A percentile compares a stretch with the other conserved stretches of the same genome.
These are phyloP conservation scores for Balearica regulorum DNA, from an alignment of 2,797 vertebrate genomes.

Conservation along the genomic window DNA sequence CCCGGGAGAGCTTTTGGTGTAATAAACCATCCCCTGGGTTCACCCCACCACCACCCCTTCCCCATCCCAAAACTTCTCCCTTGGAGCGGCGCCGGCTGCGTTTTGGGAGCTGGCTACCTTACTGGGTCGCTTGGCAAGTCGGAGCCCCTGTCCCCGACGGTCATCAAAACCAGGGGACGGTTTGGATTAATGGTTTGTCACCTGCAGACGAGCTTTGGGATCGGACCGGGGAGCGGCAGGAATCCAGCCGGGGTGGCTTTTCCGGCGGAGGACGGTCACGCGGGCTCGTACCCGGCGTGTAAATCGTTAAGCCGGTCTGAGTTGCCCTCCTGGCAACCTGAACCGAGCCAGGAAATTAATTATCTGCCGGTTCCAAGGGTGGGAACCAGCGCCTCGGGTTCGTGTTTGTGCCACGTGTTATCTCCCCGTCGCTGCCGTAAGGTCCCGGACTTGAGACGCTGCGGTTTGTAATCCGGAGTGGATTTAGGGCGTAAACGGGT, in stretches of 20 bases:
- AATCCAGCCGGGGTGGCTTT: background rate
- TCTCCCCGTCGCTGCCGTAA: background rate
- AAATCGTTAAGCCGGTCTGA: background rate
- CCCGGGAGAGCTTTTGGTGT: background rate
- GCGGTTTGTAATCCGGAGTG: fast-evolving
- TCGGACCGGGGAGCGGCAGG: background rate
- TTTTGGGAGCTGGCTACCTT: background rate
- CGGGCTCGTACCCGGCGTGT: background rate
- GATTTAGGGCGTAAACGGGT: background rate
- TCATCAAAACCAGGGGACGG: background rate
- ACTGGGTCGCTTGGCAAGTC: background rate
- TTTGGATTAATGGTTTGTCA: background rate
- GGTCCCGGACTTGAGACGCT: fast-evolving
- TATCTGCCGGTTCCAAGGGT: background rate
- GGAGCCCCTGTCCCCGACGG: background rate
- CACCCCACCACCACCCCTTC: background rate
- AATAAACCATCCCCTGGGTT: background rate
- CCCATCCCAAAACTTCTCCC: background rate
- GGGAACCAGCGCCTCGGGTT: background rate
- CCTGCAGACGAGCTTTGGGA: background rate
- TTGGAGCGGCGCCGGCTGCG: fast-evolving
- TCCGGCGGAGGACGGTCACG: background rate
- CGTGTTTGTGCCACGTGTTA: background rate
- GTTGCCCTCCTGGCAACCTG: background rate
- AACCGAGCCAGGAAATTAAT: background rate